Conservation (phyloP, 2,113 vertebrate genomes). For the Tragelaphus strepsiceros region DNA sequence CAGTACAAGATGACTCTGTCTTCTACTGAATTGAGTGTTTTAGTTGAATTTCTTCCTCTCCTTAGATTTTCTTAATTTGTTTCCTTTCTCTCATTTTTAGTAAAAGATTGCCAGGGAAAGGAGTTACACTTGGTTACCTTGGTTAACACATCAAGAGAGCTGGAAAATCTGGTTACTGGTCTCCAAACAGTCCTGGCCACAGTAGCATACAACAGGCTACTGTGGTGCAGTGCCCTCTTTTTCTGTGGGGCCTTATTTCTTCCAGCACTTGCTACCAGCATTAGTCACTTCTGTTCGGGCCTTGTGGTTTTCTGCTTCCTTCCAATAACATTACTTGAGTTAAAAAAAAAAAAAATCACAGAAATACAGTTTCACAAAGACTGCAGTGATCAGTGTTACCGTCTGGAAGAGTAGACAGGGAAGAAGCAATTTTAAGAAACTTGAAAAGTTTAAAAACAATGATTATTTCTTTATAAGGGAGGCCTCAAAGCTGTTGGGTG, state of each 20-base stretch:
- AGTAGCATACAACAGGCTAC: background rate
- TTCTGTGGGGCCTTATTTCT: background rate
- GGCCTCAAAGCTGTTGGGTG: background rate
- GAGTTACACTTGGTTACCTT: background rate
- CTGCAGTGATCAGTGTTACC: slow-evolving; percentile 52
- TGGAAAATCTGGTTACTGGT: background rate
- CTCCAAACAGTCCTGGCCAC: background rate
- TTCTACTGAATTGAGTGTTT: background rate
- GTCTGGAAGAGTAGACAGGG: slow-evolving; percentile 44
- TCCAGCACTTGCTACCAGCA: background rate
- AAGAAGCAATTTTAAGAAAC: slow-evolving; percentile 24
- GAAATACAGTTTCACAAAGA: slow-evolving; percentile 50
- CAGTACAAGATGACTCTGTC: background rate
- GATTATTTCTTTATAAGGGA: slow-evolving; percentile 9
- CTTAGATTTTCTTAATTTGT: background rate
- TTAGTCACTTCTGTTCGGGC: slow-evolving; percentile 39
- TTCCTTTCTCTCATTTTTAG: background rate
- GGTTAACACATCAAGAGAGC: background rate
- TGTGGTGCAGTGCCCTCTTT: background rate
- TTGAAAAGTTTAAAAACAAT: slow-evolving; percentile 18
- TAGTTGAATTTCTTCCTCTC: background rate
- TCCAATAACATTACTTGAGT: slow-evolving; percentile 61
- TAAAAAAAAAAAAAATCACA: slow-evolving; percentile 21
- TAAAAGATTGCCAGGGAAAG: background rate
- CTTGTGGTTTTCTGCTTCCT: slow-evolving; percentile 65